phyloP scores from a whole-genome alignment of 2,888 invertebrate species.

The Boloria euphrosyne region DNA sequence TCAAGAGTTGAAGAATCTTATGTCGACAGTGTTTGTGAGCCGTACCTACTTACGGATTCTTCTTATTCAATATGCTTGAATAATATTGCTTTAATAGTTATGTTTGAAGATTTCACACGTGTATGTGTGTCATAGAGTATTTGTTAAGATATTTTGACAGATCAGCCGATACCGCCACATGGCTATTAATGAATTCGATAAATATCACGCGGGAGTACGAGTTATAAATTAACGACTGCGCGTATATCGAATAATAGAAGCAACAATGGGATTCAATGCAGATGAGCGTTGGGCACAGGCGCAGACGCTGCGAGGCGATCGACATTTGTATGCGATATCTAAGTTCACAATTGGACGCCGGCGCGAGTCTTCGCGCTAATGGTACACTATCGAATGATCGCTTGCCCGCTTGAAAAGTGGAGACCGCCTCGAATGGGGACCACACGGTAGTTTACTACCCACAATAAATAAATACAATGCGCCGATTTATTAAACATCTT shows the following conservation, averaged over 20 bases:
- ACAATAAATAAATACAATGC: conserved; percentile 70
- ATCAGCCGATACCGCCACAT: conserved; percentile 9
- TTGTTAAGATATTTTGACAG: neutral
- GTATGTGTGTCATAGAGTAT: too few relatives aligned
- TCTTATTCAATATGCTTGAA: too few relatives aligned
- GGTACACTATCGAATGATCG: conserved; percentile 80
- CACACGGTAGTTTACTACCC: conserved; percentile 69
- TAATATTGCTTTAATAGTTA: too few relatives aligned
- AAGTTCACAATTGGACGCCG: conserved; percentile 81
- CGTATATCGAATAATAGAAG: conserved; percentile 76
- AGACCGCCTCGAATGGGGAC: conserved; percentile 72
- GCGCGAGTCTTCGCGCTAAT: conserved; percentile 81
- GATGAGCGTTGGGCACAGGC: conserved; percentile 63
- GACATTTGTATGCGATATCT: conserved; percentile 82
- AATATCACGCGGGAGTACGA: conserved; percentile 46
- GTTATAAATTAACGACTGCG: conserved; percentile 80
- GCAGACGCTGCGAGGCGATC: conserved; percentile 60
- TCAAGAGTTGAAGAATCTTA: too few relatives aligned
- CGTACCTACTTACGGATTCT: too few relatives aligned
- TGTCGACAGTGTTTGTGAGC: too few relatives aligned
- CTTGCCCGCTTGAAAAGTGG: conserved; percentile 70
- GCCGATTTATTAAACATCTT: conserved; percentile 39
- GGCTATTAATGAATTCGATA: conserved; percentile 46
- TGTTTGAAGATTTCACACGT: too few relatives aligned
- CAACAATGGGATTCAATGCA: conserved; percentile 82